Evolutionary conservation across 2,797 vertebrate species (phyloP).

Genomic region (Urocyon cinereoargenteus): DNA sequence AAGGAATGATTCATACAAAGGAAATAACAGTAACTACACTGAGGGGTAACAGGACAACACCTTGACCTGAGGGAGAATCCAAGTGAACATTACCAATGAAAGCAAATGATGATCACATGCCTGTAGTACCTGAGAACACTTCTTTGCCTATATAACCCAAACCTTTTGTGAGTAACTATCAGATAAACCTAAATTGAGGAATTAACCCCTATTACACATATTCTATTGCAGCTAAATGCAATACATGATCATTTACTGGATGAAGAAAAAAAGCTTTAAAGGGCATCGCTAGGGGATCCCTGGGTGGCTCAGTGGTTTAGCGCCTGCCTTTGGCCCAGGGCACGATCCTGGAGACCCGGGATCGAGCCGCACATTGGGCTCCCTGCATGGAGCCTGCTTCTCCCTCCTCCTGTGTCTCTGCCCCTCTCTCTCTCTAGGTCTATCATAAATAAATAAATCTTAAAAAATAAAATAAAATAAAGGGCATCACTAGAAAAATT

Average conservation of each 20-base stretch:
- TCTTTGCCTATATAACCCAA: not conserved
- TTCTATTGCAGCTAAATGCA: constrained; percentile 23
- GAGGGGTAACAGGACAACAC: not conserved
- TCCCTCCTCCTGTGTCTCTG: too few species aligned
- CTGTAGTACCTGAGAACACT: not conserved
- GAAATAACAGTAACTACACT: not conserved
- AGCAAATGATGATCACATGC: too few species aligned
- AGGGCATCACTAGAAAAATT: not conserved
- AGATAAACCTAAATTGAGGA: not conserved
- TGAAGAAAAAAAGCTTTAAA: not conserved
- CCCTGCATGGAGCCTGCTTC: too few species aligned
- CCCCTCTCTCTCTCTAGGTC: too few species aligned
- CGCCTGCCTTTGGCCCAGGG: too few species aligned
- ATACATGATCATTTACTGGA: not conserved
- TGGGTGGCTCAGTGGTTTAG: too few species aligned
- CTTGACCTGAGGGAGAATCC: not conserved
- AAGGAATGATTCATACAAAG: not conserved
- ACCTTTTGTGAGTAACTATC: not conserved
- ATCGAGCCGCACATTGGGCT: too few species aligned
- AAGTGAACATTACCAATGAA: not conserved
- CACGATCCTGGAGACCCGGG: too few species aligned
- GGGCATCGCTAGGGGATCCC: too few species aligned
- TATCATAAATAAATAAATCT: too few species aligned
- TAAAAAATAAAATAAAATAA: not conserved
- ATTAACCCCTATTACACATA: not conserved